Evolutionary conservation across 2,113 vertebrate genomes (phyloP).

Genomic region (Eulemur rufifrons): DNA sequence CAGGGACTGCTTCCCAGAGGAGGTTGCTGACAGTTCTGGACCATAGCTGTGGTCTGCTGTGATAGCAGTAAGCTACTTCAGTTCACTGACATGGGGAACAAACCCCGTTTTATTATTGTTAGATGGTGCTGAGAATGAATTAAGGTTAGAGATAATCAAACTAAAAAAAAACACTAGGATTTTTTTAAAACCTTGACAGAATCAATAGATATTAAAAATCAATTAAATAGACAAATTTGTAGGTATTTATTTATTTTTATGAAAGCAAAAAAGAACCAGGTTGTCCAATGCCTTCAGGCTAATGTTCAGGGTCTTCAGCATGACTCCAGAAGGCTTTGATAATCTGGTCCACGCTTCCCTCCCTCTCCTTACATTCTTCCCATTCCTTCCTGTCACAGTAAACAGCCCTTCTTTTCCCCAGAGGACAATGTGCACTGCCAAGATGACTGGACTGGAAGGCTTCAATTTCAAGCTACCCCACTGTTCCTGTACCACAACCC

Average conservation of each 20-base stretch:
- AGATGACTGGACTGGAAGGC: background rate
- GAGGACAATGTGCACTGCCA: background rate
- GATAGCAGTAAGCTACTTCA: background rate
- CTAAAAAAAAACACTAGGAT: background rate
- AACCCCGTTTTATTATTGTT: background rate
- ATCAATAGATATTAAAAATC: background rate
- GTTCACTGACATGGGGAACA: background rate
- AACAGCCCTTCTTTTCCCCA: background rate
- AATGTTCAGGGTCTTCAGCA: background rate
- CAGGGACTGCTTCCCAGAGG: background rate
- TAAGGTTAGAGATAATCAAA: background rate
- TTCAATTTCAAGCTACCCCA: background rate
- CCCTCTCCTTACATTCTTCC: background rate
- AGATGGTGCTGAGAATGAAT: background rate
- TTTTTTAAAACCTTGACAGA: background rate
- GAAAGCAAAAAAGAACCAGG: background rate
- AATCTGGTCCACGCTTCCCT: background rate
- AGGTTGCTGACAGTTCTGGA: background rate
- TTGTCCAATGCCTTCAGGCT: background rate
- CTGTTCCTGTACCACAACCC: background rate
- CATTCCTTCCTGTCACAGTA: background rate
- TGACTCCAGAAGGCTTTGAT: background rate
- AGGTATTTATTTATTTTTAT: background rate
- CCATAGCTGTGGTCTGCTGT: background rate
- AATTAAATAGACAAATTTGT: background rate